Percentiles rank a stretch among this genome's conserved stretches.
Conservation (phyloP, 2,888 invertebrate genomes). For the Zaprionus obscuricornis region DNA sequence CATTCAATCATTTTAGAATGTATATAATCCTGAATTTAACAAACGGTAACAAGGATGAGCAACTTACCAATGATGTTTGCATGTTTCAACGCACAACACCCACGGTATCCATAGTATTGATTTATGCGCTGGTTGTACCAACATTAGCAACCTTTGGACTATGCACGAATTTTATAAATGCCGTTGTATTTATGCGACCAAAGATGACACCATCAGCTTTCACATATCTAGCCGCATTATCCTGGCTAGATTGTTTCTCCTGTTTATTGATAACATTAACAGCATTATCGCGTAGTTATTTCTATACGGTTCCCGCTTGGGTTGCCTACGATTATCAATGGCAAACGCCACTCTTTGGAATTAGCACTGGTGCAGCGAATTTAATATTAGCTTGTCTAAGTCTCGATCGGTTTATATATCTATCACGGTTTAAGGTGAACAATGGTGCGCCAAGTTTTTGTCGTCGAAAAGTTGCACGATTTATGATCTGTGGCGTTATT, state of each 20-base stretch:
- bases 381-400: slow-evolving; percentile 80
- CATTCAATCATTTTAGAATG: slow-evolving; percentile 46
- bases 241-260: slow-evolving; percentile 80
- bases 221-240: slow-evolving; percentile 77
- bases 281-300: slow-evolving; percentile 77
- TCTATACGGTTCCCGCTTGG: slow-evolving; percentile 68
- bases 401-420: slow-evolving; percentile 80
- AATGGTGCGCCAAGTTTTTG: slow-evolving; percentile 81
- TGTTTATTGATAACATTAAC: slow-evolving; percentile 79
- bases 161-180: slow-evolving; percentile 81
- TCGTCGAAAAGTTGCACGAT: slow-evolving; percentile 78
- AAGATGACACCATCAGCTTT: slow-evolving; percentile 82
- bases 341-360: slow-evolving; percentile 81
- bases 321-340: slow-evolving; percentile 77
- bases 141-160: slow-evolving; percentile 77
- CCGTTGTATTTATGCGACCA: slow-evolving; percentile 82
- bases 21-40: slow-evolving; percentile 35
- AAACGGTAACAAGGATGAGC: too few species aligned
- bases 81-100: slow-evolving; percentile 61
- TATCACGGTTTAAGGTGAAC: slow-evolving; percentile 59
- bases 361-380: slow-evolving; percentile 81
- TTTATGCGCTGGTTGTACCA: slow-evolving; percentile 79
- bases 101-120: slow-evolving; percentile 45
- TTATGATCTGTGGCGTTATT: slow-evolving; percentile 73
- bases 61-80: slow-evolving; percentile 54